Conservation (phyloP, 37 sponge, comb jelly and placozoan species). For the Halichondria panicea region DNA sequence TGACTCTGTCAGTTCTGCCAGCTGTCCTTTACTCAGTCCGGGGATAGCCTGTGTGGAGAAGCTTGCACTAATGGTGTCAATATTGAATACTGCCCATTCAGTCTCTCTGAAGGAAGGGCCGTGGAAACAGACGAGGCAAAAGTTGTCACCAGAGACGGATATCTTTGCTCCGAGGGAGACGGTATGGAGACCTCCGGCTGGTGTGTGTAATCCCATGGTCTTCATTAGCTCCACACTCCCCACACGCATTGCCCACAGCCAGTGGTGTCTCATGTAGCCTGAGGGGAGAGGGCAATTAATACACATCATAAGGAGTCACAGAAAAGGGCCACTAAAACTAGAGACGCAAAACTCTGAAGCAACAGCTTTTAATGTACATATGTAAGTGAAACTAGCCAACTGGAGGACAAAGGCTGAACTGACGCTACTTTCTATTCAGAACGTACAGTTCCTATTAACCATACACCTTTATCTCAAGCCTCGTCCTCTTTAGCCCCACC, state of each 20-base stretch:
- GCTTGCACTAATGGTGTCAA: conserved; percentile 43
- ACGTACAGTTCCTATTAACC: too few relatives aligned
- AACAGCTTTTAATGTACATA: too few relatives aligned
- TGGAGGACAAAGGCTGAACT: too few relatives aligned
- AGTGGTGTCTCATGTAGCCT: conserved; percentile 52
- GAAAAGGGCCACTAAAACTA: too few relatives aligned
- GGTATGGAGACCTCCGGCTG: conserved; percentile 11
- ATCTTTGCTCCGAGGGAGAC: conserved; percentile 76
- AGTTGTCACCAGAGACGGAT: conserved; percentile 45
- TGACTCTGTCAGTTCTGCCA: not conserved
- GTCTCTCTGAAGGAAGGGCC: conserved; percentile 69
- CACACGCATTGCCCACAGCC: conserved; percentile 79
- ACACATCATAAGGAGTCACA: too few relatives aligned
- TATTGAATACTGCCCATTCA: conserved; percentile 78
- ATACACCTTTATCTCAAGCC: too few relatives aligned
- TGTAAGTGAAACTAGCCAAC: too few relatives aligned
- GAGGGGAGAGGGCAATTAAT: too few relatives aligned
- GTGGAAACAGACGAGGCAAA: conserved; percentile 82
- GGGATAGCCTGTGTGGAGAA: conserved; percentile 83
- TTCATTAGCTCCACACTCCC: conserved; percentile 54
- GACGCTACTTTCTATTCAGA: too few relatives aligned
- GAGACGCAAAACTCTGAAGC: too few relatives aligned
- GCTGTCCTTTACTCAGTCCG: conserved; percentile 19
- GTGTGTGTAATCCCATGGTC: conserved; percentile 51
- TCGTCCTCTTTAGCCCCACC: not conserved